A percentile compares a stretch with the other conserved stretches of the same genome.
These are phyloP conservation scores for Drosophila nebulosa DNA, from an alignment of 1,140 invertebrate genomes.

Conservation along the genomic window DNA sequence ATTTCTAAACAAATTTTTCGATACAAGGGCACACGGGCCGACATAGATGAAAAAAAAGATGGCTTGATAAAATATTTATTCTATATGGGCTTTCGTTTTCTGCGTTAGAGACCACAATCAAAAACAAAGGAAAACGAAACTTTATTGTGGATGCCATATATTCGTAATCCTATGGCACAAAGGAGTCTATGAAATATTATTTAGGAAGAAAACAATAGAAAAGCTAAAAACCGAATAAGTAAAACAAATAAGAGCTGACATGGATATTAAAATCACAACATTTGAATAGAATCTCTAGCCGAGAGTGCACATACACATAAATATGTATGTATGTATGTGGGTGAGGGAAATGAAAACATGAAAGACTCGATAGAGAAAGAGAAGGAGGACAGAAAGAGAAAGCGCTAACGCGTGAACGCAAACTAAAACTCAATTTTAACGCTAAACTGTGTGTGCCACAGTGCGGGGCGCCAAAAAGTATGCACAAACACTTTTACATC, in stretches of 20 bases:
- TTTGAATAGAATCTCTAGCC: slow-evolving; percentile 8
- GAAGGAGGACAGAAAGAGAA: slow-evolving; percentile 11
- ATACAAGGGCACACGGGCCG: too few relatives aligned
- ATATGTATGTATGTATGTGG: slow-evolving; percentile 3
- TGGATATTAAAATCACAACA: slow-evolving; percentile 56
- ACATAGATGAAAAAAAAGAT: too few relatives aligned
- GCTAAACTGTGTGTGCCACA: slow-evolving; percentile 43
- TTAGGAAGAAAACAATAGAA: slow-evolving; percentile 2
- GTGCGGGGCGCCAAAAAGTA: slow-evolving; percentile 44
- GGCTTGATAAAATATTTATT: too few relatives aligned
- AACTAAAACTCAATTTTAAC: slow-evolving; percentile 72
- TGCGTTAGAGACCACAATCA: too few relatives aligned
- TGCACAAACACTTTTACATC: slow-evolving; percentile 38
- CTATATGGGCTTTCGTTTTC: too few relatives aligned
- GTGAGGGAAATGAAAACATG: background rate
- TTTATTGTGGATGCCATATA: background rate
- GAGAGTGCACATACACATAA: background rate
- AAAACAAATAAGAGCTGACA: slow-evolving; percentile 39
- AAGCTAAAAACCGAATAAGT: background rate
- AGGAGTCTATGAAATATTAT: background rate
- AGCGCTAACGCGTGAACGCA: slow-evolving; percentile 48
- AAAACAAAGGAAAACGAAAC: background rate
- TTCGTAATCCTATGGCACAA: background rate
- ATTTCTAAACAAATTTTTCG: too few relatives aligned
- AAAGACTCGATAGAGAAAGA: slow-evolving; percentile 2